Evolutionary conservation across 2,113 vertebrate genomes (phyloP), one percentile per base, ranked within the genome.

Genomic region (Tetrax tetrax): DNA sequence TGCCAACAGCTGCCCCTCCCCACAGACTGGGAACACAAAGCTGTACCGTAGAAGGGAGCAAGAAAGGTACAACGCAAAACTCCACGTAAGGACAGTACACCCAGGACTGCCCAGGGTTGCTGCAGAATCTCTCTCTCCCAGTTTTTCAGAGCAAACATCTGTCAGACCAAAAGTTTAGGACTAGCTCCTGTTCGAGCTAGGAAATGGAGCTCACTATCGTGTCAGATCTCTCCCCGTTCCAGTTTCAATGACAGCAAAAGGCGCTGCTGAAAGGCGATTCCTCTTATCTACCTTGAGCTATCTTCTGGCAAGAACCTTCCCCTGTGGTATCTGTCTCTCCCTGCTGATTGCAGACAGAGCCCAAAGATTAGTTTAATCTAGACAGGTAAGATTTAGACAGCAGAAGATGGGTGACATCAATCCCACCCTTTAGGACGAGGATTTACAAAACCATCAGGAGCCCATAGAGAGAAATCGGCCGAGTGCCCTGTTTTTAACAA

Each of bases 21-120:
- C 20, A 13, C 31, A 7, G 38, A 15, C 5, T 3, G 4, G 24
- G 24, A 19, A 50, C 1, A 12, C 50, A 41, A 64, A 80, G 60
- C 38, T n/a, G n/a, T 2, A 61, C 23, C 61, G 37, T 7, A 3
- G 27, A 21, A 11, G 22, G 51, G n/a, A 60, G 27, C 1, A 12
- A 28, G 0, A 4, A 60, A 23, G 59, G 24, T 23, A 38, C 20
- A 1, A 9, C 1, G 17, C 9, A 8, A 72, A 63, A 20, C 10
- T 21, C 66, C 72, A 6, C 0, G 7, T 35, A 54, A 13, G 43
- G 66, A 53, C n/a, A 31, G 22, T 10, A 51, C 43, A 3, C 12
- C 27, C 31, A 4, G 27, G 38, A 8, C 21, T 63, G 61, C 43
- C 17, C 35, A n/a, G 27, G 12, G 12, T 3, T 51, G 37, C 29